Percentiles rank a stretch among this genome's conserved stretches.
Evolutionary conservation across 2,113 vertebrate genomes (phyloP).

Genomic region (Callipepla californica): DNA sequence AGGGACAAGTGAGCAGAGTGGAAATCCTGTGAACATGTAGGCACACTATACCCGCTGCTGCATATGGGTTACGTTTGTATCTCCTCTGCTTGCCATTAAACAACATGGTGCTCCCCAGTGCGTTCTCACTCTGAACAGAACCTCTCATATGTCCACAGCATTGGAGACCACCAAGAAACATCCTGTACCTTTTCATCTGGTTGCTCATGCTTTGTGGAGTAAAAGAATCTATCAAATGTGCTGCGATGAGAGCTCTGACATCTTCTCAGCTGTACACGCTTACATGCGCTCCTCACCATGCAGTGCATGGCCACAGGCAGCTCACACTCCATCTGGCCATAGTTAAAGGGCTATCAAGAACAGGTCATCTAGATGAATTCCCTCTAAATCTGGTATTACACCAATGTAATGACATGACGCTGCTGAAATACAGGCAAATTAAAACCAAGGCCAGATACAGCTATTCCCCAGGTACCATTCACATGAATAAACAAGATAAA

Average conservation of each 20-base stretch:
- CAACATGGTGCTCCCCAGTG: background rate
- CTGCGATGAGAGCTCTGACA: background rate
- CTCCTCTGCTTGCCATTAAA: background rate
- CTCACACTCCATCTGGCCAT: conserved; percentile 8
- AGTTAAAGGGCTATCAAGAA: conserved; percentile 40
- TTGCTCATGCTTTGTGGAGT: background rate
- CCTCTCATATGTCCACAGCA: background rate
- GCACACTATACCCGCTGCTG: rapidly evolving
- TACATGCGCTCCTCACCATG: background rate
- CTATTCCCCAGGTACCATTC: conserved; percentile 54
- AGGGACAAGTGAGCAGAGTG: background rate
- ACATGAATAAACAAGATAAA: conserved; percentile 68
- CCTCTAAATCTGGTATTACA: conserved; percentile 34
- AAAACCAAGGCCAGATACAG: background rate
- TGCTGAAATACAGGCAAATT: conserved; percentile 38
- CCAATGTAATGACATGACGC: background rate
- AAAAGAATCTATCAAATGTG: background rate
- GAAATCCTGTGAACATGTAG: background rate
- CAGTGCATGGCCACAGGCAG: background rate
- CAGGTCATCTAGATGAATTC: conserved; percentile 40
- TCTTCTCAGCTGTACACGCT: background rate
- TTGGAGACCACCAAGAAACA: background rate
- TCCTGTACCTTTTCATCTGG: background rate
- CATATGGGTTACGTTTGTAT: background rate
- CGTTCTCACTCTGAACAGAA: background rate